phyloP scores from a whole-genome alignment of 2,888 invertebrate genomes.

The Nephrotoma guestfalica region DNA sequence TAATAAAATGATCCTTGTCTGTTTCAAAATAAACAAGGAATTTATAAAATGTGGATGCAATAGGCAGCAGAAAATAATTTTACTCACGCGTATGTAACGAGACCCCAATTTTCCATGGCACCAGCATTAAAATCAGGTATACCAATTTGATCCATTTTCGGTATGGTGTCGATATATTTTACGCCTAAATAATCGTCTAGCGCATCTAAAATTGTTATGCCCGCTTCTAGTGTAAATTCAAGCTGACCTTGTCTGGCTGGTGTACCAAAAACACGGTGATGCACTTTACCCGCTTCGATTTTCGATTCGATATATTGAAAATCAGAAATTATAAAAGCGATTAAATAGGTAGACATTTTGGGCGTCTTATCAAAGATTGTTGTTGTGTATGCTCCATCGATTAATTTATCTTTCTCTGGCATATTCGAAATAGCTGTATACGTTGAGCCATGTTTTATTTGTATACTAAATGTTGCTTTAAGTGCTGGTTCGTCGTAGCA shows the following conservation, averaged over 20 bases:
- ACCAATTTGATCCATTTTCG: constrained; percentile 68
- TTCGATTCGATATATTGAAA: constrained; percentile 18
- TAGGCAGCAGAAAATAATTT: no score
- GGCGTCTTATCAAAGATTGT: constrained; percentile 38
- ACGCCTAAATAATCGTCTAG: constrained; percentile 53
- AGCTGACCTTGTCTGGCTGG: constrained; percentile 10
- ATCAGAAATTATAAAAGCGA: constrained; percentile 66
- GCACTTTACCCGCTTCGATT: constrained; percentile 38
- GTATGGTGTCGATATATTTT: constrained; percentile 54
- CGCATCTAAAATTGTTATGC: constrained; percentile 13
- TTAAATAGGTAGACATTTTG: constrained; percentile 64
- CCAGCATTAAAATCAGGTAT: constrained; percentile 65
- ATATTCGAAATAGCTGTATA: constrained; percentile 4
- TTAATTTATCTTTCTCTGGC: neutral
- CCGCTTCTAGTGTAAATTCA: constrained; percentile 12
- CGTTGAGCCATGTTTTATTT: constrained; percentile 22
- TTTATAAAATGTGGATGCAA: no score
- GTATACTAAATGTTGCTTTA: constrained; percentile 45
- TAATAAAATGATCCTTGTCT: neutral
- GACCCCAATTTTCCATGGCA: constrained; percentile 62
- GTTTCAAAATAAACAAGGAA: neutral
- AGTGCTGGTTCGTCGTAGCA: constrained; percentile 41
- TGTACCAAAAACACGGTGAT: constrained; percentile 25
- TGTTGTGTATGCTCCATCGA: constrained; percentile 27
- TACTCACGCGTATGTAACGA: constrained; percentile 22